Conservation (phyloP, 2,888 invertebrate species). For the Leucania comma region DNA sequence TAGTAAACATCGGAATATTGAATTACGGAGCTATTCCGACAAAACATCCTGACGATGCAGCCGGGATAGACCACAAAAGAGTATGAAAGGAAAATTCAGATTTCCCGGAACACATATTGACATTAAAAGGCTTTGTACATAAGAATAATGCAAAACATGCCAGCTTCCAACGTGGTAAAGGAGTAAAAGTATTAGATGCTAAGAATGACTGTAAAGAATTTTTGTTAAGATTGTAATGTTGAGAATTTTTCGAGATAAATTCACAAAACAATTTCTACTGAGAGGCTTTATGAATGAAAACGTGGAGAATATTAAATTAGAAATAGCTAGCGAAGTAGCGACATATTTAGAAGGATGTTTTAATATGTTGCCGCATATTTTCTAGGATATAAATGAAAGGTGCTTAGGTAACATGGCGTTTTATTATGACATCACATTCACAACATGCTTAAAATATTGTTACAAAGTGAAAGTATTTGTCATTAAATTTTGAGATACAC, state of each 20-base stretch:
- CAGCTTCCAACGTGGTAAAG: conserved; percentile 43
- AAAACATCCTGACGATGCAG: conserved; percentile 50
- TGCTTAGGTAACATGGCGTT: conserved; percentile 20
- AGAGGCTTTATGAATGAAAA: conserved; percentile 39
- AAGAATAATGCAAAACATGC: conserved; percentile 61
- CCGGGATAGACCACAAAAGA: conserved; percentile 56
- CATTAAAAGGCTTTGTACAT: conserved; percentile 64
- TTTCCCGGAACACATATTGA: conserved; percentile 61
- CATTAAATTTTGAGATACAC: conserved; percentile 5
- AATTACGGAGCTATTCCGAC: conserved; percentile 39
- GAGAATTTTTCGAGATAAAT: conserved; percentile 53
- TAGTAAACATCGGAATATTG: conserved; percentile 41
- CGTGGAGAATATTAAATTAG: conserved; percentile 42
- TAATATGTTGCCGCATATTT: conserved; percentile 45
- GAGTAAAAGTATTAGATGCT: conserved; percentile 45
- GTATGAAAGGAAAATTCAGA: conserved; percentile 58
- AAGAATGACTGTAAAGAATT: conserved; percentile 46
- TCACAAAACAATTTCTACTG: conserved; percentile 33
- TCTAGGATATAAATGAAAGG: conserved; percentile 25
- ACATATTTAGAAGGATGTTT: conserved; percentile 50
- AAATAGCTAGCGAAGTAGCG: conserved; percentile 42
- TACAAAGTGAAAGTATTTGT: not conserved
- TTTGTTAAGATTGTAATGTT: conserved; percentile 40
- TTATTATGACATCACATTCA: conserved; percentile 18
- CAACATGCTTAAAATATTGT: conserved; percentile 18